Percentiles rank a stretch among this genome's conserved stretches.
Evolutionary conservation across 2,113 vertebrate species (phyloP).

Genomic region (Forbesichthys papilliferus): DNA sequence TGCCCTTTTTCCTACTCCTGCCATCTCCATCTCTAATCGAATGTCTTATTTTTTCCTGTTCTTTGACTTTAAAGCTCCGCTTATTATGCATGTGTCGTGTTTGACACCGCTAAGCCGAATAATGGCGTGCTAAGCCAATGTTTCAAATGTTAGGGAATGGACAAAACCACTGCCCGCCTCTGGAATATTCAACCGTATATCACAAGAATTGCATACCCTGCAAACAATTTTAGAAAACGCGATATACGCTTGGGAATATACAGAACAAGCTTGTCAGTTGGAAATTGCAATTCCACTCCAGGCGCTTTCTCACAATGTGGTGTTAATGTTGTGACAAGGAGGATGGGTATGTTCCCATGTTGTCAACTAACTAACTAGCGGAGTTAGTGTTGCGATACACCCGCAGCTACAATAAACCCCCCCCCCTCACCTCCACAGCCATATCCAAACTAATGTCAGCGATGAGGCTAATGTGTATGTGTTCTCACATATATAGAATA

Average conservation of each 20-base stretch:
- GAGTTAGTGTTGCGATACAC: too few species aligned
- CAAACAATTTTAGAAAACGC: too few species aligned
- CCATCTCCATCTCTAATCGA: not conserved
- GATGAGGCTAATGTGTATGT: not conserved
- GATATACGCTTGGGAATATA: not conserved
- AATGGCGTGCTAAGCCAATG: conserved; percentile 32
- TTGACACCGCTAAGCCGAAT: conserved; percentile 34
- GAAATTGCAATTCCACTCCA: conserved; percentile 2
- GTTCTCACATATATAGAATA: too few species aligned
- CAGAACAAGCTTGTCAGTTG: not conserved
- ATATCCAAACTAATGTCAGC: too few species aligned
- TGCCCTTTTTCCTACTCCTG: conserved; percentile 6
- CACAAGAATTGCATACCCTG: too few species aligned
- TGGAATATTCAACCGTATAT: not conserved
- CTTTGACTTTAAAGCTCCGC: conserved; percentile 26
- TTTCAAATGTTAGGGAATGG: conserved; percentile 12
- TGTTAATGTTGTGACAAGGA: too few species aligned
- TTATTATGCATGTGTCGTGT: conserved; percentile 50
- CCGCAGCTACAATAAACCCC: too few species aligned
- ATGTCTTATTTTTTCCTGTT: conserved; percentile 6
- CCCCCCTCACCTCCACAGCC: too few species aligned
- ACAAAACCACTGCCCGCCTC: not conserved
- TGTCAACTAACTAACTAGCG: too few species aligned
- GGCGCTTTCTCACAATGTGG: too few species aligned
- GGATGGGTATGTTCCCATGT: too few species aligned